Evolutionary conservation across 2,113 vertebrate species (phyloP), one percentile per base, ranked within the genome.

Genomic region (Cyprinus carpio): DNA sequence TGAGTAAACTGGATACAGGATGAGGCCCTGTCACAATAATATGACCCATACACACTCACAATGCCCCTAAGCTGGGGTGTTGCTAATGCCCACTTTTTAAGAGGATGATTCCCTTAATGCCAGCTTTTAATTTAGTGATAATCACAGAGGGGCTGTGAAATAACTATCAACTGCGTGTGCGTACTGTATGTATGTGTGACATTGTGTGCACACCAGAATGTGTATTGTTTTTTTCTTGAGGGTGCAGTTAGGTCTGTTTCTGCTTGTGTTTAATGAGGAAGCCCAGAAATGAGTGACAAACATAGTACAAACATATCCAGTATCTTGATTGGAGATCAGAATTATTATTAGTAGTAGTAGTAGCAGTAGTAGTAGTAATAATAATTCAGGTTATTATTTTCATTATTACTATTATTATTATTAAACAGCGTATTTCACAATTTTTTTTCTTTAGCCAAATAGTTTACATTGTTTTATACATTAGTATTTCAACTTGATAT

Each of bases 101-200:
- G 31, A 40, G n/a, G 60, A 84, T 37, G 20, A 37, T 34, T 75
- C 40, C 8, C 40, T 23, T 78, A 56, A 85, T 49, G 62, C 43
- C 75, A 84, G 83, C 83, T 78, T 69, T 85, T 78, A 62, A 85
- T 79, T 67, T 85, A 49, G 43, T 62, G 46, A 69, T 69, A 56
- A 85, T 79, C 83, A 37, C 75, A n/a, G 75, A 51, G 58, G 29
- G 20, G 5, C 15, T 69, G 75, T 69, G 62, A 34, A 34, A 84
- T 46, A 64, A 25, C 75, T 56, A 29, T 69, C 49, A 56, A 54
- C 29, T n/a, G 6, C 27, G 75, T 51, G 75, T n/a, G 18, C 34
- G 18, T 58, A 29, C 3, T 7, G 27, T 23, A 6, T 51, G 74
- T 49, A 58, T 46, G 16, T 56, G 27, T 37, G 51, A 43, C 20